phyloP scores from a whole-genome alignment of 2,797 vertebrate species.

The Darevskia nairensis region DNA sequence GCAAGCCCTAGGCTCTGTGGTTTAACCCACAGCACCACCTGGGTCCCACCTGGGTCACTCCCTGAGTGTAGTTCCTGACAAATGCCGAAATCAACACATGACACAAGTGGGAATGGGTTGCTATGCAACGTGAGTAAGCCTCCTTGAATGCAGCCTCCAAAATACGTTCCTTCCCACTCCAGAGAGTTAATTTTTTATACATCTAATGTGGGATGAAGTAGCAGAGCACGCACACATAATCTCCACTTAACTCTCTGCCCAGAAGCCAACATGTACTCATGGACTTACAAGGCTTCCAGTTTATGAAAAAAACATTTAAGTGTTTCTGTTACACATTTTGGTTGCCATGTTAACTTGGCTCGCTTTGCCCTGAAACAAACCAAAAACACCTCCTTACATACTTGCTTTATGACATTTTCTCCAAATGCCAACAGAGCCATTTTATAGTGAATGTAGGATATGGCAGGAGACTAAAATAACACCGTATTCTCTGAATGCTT shows the following conservation, averaged over 20 bases:
- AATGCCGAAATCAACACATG: conserved; percentile 25
- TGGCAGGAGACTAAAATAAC: conserved; percentile 85
- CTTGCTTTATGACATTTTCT: conserved; percentile 85
- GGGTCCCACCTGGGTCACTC: background rate
- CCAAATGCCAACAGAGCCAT: conserved; percentile 82
- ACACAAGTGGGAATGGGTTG: conserved; percentile 8
- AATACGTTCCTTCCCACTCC: conserved; percentile 31
- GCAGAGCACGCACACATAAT: conserved; percentile 39
- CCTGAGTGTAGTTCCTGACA: background rate
- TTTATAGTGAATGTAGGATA: conserved; percentile 82
- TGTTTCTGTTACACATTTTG: conserved; percentile 83
- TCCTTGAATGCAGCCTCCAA: conserved; percentile 17
- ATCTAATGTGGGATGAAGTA: conserved; percentile 42
- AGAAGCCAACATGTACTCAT: conserved; percentile 62
- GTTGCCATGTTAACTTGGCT: conserved; percentile 85
- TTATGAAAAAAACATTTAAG: conserved; percentile 75
- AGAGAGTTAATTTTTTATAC: conserved; percentile 40
- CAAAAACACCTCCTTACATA: conserved; percentile 85
- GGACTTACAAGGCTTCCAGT: conserved; percentile 71
- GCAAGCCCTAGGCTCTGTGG: too few species aligned
- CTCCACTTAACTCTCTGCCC: conserved; percentile 48
- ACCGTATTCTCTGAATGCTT: conserved; percentile 79
- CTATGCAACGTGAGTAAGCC: background rate
- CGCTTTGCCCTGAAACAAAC: conserved; percentile 77
- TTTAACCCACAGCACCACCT: too few species aligned